Percentiles rank a stretch among this genome's conserved stretches.
phyloP scores from a whole-genome alignment of 1,140 invertebrate species.

The Drosophila triauraria region DNA sequence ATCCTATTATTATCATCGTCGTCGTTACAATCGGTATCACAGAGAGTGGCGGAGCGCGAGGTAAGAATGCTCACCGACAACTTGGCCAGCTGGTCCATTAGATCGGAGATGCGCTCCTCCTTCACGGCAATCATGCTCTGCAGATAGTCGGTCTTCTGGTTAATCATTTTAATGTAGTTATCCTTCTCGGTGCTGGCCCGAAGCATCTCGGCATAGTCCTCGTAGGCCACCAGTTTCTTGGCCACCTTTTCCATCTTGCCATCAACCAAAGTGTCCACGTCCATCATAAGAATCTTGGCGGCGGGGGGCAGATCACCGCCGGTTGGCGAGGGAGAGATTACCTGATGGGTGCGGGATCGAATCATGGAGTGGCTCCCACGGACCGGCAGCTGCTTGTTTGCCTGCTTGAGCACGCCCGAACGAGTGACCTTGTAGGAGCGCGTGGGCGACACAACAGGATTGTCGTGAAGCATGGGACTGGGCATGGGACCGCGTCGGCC shows the following conservation, averaged over 20 bases:
- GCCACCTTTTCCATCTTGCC: slow-evolving; percentile 52
- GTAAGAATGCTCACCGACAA: slow-evolving; percentile 59
- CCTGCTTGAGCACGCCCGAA: background rate
- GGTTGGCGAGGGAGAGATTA: background rate
- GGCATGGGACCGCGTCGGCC: slow-evolving; percentile 7
- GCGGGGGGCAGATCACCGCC: background rate
- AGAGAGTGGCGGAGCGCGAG: slow-evolving; percentile 12
- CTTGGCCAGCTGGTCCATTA: slow-evolving; percentile 68
- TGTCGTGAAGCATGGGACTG: background rate
- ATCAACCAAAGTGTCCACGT: slow-evolving; percentile 17
- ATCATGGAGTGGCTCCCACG: background rate
- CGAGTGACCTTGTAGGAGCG: background rate
- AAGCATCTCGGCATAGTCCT: slow-evolving; percentile 85
- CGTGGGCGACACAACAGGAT: background rate
- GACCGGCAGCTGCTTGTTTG: background rate
- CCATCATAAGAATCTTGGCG: slow-evolving; percentile 12
- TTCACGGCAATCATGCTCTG: slow-evolving; percentile 86
- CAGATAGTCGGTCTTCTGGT: slow-evolving; percentile 84
- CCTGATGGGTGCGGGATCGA: background rate
- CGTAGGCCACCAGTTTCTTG: slow-evolving; percentile 86
- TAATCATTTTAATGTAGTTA: slow-evolving; percentile 32
- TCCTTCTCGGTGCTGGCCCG: slow-evolving; percentile 84
- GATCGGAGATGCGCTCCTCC: slow-evolving; percentile 86
- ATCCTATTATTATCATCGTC: slow-evolving; percentile 17
- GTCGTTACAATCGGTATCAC: slow-evolving; percentile 20